Conservation (phyloP, 2,797 vertebrate genomes). For the Danio choprae region DNA sequence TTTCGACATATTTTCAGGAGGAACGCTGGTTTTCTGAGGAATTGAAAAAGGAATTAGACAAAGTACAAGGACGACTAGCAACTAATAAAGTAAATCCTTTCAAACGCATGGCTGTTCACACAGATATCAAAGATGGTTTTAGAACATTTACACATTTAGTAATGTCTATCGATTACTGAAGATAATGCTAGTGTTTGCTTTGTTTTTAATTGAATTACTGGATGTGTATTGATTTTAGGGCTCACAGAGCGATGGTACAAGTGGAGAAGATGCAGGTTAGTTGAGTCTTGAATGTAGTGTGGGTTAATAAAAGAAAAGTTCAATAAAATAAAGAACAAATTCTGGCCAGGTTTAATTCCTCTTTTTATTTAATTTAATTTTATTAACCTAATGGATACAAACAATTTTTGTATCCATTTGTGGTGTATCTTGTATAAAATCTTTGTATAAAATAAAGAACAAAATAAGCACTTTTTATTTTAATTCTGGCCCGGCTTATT, state of each 20-base stretch:
- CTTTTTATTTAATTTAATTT: too few species aligned
- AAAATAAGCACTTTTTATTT: too few species aligned
- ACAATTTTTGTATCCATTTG: too few species aligned
- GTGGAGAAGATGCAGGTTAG: conserved; percentile 85
- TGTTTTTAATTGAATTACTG: conserved; percentile 42
- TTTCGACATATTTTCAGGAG: conserved; percentile 78
- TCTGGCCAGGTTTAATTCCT: too few species aligned
- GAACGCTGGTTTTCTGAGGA: conserved; percentile 98
- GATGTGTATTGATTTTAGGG: conserved; percentile 66
- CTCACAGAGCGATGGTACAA: conserved; percentile 83
- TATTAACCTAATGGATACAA: too few species aligned
- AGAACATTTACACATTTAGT: not conserved
- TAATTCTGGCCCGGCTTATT: too few species aligned
- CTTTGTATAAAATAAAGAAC: too few species aligned
- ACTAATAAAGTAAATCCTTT: conserved; percentile 96
- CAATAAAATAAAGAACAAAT: not conserved
- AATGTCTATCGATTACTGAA: not conserved
- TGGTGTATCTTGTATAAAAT: too few species aligned
- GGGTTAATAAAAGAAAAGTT: not conserved
- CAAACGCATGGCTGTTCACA: conserved; percentile 37
- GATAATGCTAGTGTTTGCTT: not conserved
- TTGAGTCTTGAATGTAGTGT: not conserved
- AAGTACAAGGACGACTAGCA: conserved; percentile 91
- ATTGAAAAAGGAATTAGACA: conserved; percentile 98
- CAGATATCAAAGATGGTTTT: not conserved